Conservation (phyloP, 1,140 invertebrate genomes). For the Cylas formicarius region DNA sequence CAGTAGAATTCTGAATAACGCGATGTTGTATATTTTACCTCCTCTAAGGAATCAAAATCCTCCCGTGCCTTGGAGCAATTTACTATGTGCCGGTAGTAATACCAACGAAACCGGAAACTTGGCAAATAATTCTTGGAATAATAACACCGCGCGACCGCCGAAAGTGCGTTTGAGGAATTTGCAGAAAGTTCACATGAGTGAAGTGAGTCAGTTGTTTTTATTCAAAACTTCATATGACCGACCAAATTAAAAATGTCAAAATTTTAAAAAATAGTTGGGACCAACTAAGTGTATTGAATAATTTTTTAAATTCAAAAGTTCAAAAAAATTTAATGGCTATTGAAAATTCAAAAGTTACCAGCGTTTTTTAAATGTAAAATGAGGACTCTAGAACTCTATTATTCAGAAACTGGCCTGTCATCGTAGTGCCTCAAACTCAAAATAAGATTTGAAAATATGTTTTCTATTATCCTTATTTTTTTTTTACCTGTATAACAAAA, state of each 20-base stretch:
- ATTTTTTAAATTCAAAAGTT: too few species aligned
- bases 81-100: conserved; percentile 16
- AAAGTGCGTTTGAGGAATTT: conserved; percentile 28
- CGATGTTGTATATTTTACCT: conserved; percentile 45
- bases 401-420: too few species aligned
- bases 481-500: too few species aligned
- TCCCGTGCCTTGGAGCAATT: conserved; percentile 45
- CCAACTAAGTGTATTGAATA: too few species aligned
- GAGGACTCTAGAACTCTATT: too few species aligned
- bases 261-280: neutral
- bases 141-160: conserved; percentile 22
- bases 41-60: conserved; percentile 45
- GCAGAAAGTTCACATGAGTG: conserved; percentile 20
- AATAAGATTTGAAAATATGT: too few species aligned
- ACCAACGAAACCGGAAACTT: conserved; percentile 6
- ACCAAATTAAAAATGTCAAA: neutral
- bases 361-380: too few species aligned
- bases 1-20: conserved; percentile 6
- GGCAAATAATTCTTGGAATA: conserved; percentile 18
- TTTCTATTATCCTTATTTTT: too few species aligned
- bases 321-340: too few species aligned
- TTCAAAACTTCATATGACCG: neutral
- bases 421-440: too few species aligned
- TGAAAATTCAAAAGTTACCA: too few species aligned
- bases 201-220: conserved; percentile 23